Evolutionary conservation across 2,797 vertebrate species (phyloP), one percentile per base, ranked within the genome.

Genomic region (Geotrypetes seraphini): DNA sequence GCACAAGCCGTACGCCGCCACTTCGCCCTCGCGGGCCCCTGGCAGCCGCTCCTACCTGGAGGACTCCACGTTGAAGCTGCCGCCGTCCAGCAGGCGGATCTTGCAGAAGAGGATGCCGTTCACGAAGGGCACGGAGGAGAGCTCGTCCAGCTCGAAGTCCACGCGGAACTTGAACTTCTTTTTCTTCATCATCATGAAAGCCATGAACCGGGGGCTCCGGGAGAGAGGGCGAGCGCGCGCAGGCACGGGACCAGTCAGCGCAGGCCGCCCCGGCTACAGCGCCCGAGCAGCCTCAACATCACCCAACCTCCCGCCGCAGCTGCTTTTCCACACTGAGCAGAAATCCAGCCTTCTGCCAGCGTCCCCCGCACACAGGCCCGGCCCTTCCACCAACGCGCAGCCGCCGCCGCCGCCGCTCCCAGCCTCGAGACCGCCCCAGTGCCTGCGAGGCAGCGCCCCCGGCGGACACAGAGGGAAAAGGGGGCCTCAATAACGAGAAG

Each of bases 151-250:
- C 57, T 93, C 88, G 36, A 97, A 90, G 61, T 96, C 90, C 71
- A 97, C 94, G 70, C 83, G 85, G 54, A 97, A 97, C 72, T 95
- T 96, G 33, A 96, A 97, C 73, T 95, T 96, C 88, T 97, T 97
- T 53, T 93, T 97, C 37, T 87, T 97, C 92, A 91, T 90, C 89
- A 88, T 90, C 87, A 96, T 91, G 83, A 89, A 75, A 57, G 88
- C 84, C 86, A 86, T 88, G 42, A 53, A 75, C 40, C 18, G 53
- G 33, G 16, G 14, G 27, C 11, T 20, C 22, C 19, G 23, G 17
- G n/a, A n/a, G n/a, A n/a, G n/a, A n/a, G n/a, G n/a, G n/a, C 5
- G 34, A 28, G 31, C 12, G 45, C 15, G 40, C 43, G 8, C 39
- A 32, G 8, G 40, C 36, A 7, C 35, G 28, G 22, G 15, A 8